A percentile compares a stretch with the other conserved stretches of the same genome.
These are phyloP conservation scores for Halcyon smyrnensis DNA, from an alignment of 2,797 vertebrate species.

Conservation along the genomic window DNA sequence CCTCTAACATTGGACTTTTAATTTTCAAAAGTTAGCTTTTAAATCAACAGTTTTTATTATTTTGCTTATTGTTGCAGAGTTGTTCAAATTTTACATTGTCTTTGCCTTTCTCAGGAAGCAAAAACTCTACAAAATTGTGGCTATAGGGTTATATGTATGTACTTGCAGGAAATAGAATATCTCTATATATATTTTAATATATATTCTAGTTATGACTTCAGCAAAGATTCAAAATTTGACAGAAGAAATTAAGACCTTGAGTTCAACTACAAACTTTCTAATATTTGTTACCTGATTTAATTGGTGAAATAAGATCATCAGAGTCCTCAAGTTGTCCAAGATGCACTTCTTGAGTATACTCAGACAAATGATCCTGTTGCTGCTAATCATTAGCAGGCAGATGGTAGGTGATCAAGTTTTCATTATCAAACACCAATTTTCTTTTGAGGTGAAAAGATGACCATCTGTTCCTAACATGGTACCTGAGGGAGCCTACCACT, in stretches of 20 bases:
- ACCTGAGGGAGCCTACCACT: neutral
- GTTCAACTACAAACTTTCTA: neutral
- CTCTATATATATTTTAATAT: neutral
- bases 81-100: neutral
- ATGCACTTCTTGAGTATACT: neutral
- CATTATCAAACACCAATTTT: slow-evolving; percentile 66
- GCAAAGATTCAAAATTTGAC: neutral
- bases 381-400: slow-evolving; percentile 55
- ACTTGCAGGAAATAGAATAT: neutral
- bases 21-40: neutral
- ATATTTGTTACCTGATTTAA: neutral
- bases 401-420: slow-evolving; percentile 69
- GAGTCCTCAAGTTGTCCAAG: neutral
- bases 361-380: slow-evolving; percentile 39
- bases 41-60: neutral
- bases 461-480: slow-evolving; percentile 56
- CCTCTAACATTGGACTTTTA: neutral
- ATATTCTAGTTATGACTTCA: neutral
- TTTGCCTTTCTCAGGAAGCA: neutral
- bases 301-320: neutral
- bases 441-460: slow-evolving; percentile 57
- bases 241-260: neutral
- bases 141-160: fast-evolving
- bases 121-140: neutral
- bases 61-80: neutral